Conservation (phyloP, 2,797 vertebrate species). For the Pteronotus mesoamericanus region DNA sequence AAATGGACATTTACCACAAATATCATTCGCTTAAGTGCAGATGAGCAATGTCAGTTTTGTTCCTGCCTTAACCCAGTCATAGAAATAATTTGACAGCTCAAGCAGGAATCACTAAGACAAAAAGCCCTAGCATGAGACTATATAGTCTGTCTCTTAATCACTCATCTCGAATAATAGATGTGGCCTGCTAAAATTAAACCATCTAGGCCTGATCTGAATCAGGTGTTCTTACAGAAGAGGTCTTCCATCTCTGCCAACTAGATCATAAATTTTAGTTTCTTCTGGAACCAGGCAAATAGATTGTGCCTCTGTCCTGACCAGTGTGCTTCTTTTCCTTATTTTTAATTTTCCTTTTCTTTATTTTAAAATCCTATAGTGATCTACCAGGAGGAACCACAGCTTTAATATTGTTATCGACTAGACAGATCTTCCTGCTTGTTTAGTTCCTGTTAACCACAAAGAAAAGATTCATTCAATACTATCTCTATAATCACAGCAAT, state of each 20-base stretch:
- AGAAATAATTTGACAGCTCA: background rate
- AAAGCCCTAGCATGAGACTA: background rate
- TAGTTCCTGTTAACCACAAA: slow-evolving; percentile 42
- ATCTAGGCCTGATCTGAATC: background rate
- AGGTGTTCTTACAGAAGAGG: background rate
- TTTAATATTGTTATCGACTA: slow-evolving; percentile 45
- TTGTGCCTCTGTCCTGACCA: background rate
- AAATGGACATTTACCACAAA: background rate
- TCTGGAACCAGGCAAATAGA: background rate
- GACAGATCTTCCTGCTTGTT: background rate
- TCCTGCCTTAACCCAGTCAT: background rate
- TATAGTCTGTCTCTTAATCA: background rate
- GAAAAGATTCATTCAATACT: slow-evolving; percentile 20
- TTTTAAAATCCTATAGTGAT: background rate
- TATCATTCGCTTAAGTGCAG: background rate
- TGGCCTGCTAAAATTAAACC: background rate
- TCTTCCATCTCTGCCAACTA: background rate
- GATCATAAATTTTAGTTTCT: background rate
- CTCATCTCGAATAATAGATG: background rate
- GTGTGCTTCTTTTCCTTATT: background rate
- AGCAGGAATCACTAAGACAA: background rate
- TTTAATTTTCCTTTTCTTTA: background rate
- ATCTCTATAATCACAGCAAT: slow-evolving; percentile 37
- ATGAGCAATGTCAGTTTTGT: background rate
- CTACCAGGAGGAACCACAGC: background rate